Evolutionary conservation across 92 coral and sea anemone species (phyloP).

Genomic region (Epizoanthus scotinus): DNA sequence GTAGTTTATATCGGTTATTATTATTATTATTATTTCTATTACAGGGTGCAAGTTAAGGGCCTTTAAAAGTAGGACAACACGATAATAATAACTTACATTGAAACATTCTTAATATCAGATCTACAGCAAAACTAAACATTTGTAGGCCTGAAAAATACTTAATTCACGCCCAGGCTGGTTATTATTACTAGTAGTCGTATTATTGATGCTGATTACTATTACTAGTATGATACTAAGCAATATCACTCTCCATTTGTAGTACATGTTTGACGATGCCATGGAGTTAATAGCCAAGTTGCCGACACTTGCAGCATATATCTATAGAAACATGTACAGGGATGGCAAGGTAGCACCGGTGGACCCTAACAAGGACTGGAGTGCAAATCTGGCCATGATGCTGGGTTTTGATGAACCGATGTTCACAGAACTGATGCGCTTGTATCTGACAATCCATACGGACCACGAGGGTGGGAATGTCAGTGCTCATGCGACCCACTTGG

Average conservation of each 20-base stretch:
- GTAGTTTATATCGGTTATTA: too few species aligned
- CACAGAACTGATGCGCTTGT: slow-evolving; percentile 90
- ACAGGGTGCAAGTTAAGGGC: too few species aligned
- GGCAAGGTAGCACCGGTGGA: slow-evolving; percentile 97
- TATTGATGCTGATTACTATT: not conserved
- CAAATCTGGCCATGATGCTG: slow-evolving; percentile 91
- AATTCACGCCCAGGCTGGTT: too few species aligned
- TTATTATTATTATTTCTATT: too few species aligned
- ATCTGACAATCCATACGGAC: slow-evolving; percentile 87
- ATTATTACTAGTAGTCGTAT: not conserved
- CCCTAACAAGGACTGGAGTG: slow-evolving; percentile 94
- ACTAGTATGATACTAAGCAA: not conserved
- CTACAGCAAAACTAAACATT: too few species aligned
- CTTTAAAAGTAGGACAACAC: too few species aligned
- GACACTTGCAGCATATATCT: slow-evolving; percentile 94
- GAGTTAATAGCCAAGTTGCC: slow-evolving; percentile 96
- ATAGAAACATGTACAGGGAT: slow-evolving; percentile 90
- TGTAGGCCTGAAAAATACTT: too few species aligned
- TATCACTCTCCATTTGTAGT: slow-evolving; percentile 42
- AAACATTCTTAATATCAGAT: too few species aligned
- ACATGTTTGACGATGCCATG: slow-evolving; percentile 93
- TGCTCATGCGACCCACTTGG: slow-evolving; percentile 91
- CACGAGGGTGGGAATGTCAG: slow-evolving; percentile 99
- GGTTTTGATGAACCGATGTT: slow-evolving; percentile 92
- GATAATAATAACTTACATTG: too few species aligned